These are phyloP conservation scores for Aphelocoma coerulescens DNA, from an alignment of 2,113 vertebrate species.

Conservation along the genomic window DNA sequence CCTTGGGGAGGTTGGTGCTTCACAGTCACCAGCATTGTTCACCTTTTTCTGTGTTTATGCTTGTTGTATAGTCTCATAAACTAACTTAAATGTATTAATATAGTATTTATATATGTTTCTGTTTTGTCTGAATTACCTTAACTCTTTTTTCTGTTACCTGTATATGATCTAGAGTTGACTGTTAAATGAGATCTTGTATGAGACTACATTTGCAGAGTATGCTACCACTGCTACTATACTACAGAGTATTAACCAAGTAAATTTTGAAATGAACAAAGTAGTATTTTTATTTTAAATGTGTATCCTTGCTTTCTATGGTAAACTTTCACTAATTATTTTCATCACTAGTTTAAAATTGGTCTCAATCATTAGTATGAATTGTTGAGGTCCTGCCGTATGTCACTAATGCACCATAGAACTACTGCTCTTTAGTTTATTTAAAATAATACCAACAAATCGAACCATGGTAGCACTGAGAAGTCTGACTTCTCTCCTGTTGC, in stretches of 20 bases:
- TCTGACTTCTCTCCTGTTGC: slow-evolving; percentile 28
- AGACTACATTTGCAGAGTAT: slow-evolving; percentile 7
- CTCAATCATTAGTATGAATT: neutral
- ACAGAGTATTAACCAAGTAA: slow-evolving; percentile 47
- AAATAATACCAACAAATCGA: neutral
- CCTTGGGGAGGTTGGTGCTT: neutral
- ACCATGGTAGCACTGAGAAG: slow-evolving; percentile 9
- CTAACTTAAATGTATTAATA: slow-evolving; percentile 61
- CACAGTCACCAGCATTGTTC: neutral
- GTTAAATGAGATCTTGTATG: slow-evolving; percentile 44
- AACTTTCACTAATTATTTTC: slow-evolving; percentile 9
- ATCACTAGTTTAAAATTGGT: neutral
- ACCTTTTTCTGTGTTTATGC: slow-evolving; percentile 1
- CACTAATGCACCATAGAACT: neutral
- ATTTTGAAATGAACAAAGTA: slow-evolving; percentile 46
- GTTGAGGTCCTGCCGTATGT: neutral
- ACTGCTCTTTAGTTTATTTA: neutral
- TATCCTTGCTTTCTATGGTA: slow-evolving; percentile 36
- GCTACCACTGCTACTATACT: slow-evolving; percentile 33
- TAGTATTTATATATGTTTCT: slow-evolving; percentile 53
- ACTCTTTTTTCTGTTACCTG: slow-evolving; percentile 52
- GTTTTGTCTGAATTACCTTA: slow-evolving; percentile 11
- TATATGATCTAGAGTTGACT: slow-evolving; percentile 63
- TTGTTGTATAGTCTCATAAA: slow-evolving; percentile 49
- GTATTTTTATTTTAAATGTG: neutral